Evolutionary conservation across 2,888 invertebrate genomes (phyloP).

Genomic region (Cataglyphis albicans): DNA sequence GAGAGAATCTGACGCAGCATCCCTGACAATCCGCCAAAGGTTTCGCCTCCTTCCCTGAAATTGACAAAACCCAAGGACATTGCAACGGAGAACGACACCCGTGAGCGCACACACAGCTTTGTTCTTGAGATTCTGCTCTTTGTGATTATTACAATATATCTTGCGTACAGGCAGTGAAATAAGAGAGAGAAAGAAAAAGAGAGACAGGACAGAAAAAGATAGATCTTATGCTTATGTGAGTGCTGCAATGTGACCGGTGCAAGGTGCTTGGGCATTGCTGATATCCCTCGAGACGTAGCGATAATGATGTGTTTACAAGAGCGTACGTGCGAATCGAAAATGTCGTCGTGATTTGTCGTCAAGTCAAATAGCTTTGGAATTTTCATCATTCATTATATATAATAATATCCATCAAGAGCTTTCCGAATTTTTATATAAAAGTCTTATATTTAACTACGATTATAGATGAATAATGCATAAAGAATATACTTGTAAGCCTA

Average conservation of each 20-base stretch:
- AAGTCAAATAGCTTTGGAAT: conserved; percentile 43
- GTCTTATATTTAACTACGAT: conserved; percentile 27
- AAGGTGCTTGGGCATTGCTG: conserved; percentile 82
- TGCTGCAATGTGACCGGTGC: conserved; percentile 81
- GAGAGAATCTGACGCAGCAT: conserved; percentile 85
- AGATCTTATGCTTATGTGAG: conserved; percentile 64
- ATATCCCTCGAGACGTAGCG: conserved; percentile 43
- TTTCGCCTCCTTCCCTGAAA: conserved; percentile 84
- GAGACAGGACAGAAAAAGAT: conserved; percentile 34
- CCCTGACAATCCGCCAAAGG: conserved; percentile 85
- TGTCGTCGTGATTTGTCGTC: conserved; percentile 65
- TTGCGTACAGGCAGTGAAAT: conserved; percentile 80
- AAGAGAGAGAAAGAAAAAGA: background rate
- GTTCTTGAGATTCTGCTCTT: conserved; percentile 57
- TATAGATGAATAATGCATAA: background rate
- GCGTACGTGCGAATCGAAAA: conserved; percentile 66
- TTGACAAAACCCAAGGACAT: conserved; percentile 83
- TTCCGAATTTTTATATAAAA: conserved; percentile 37
- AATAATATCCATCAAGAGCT: conserved; percentile 43
- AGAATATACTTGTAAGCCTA: conserved; percentile 17
- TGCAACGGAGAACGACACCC: conserved; percentile 75
- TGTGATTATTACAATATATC: conserved; percentile 66
- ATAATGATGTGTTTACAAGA: conserved; percentile 60
- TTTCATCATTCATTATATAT: background rate
- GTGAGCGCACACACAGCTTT: conserved; percentile 58